These are phyloP conservation scores for Oedothorax gibbosus DNA, from an alignment of 1,140 invertebrate species.

Conservation along the genomic window DNA sequence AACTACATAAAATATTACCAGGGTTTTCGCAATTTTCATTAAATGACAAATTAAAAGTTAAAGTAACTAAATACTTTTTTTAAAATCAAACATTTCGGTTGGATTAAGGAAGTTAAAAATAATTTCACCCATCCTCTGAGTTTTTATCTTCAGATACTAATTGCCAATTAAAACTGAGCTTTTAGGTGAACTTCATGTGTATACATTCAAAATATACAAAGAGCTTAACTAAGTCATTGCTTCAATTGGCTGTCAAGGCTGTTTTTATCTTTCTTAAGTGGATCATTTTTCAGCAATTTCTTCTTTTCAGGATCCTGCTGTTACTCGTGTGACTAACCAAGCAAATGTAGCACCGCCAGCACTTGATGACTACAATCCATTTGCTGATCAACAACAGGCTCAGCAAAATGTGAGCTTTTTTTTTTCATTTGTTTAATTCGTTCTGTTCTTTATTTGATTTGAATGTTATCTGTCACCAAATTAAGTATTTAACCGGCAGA, in stretches of 20 bases:
- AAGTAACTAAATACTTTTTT: too few species aligned
- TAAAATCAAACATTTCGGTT: too few species aligned
- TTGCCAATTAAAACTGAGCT: too few species aligned
- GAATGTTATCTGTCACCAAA: not conserved
- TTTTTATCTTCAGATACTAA: too few species aligned
- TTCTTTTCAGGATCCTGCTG: constrained; percentile 83
- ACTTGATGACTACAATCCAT: constrained; percentile 94
- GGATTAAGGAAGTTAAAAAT: too few species aligned
- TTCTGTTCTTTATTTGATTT: not conserved
- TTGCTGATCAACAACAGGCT: constrained; percentile 77
- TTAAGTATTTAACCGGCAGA: too few species aligned
- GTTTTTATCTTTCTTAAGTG: constrained; percentile 7
- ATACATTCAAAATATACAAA: too few species aligned
- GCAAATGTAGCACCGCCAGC: constrained; percentile 76
- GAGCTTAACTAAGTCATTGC: not conserved
- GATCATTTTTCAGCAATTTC: not conserved
- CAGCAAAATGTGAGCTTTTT: constrained; percentile 53
- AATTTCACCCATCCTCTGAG: too few species aligned
- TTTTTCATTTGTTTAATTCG: not conserved
- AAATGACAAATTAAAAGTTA: too few species aligned
- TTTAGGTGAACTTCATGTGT: too few species aligned
- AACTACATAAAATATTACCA: too few species aligned
- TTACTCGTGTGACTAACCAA: constrained; percentile 85
- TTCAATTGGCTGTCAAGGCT: constrained; percentile 24
- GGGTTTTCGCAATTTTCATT: too few species aligned